Percentiles rank a stretch among this genome's conserved stretches.
These are phyloP conservation scores for Thamnophis elegans DNA, from an alignment of 2,797 vertebrate species.

Conservation along the genomic window DNA sequence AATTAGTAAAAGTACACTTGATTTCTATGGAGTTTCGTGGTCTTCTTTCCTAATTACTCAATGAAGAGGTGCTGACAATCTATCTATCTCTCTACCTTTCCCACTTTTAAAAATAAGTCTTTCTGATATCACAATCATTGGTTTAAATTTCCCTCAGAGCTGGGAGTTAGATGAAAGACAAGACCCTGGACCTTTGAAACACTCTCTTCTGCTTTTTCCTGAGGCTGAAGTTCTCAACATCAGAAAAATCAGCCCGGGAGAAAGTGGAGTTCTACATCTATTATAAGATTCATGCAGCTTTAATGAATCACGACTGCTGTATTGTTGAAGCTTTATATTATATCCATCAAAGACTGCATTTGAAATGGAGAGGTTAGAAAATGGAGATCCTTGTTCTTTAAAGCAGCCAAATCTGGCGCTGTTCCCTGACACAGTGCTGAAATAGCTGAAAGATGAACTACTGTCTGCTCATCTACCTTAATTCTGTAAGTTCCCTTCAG, in stretches of 20 bases:
- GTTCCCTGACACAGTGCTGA: background rate
- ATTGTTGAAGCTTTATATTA: background rate
- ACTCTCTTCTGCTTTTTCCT: background rate
- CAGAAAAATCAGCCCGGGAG: background rate
- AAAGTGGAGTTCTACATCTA: background rate
- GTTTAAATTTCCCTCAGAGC: background rate
- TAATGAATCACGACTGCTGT: background rate
- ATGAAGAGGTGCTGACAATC: too few relatives aligned
- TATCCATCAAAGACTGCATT: too few relatives aligned
- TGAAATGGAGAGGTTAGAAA: background rate
- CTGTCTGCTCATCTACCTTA: background rate
- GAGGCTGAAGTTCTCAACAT: background rate
- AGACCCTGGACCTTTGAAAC: background rate
- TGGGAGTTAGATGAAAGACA: background rate
- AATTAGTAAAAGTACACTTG: too few relatives aligned
- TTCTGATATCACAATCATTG: background rate
- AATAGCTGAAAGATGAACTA: background rate
- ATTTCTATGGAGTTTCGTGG: too few relatives aligned
- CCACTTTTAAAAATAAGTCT: background rate
- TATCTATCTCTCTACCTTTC: background rate
- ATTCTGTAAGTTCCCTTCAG: background rate
- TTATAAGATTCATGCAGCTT: background rate
- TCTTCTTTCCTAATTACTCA: too few relatives aligned
- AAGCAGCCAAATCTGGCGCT: background rate
- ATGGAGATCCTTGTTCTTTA: background rate